Conservation (phyloP, 1,140 invertebrate species). For the Neodiprion virginianus region DNA sequence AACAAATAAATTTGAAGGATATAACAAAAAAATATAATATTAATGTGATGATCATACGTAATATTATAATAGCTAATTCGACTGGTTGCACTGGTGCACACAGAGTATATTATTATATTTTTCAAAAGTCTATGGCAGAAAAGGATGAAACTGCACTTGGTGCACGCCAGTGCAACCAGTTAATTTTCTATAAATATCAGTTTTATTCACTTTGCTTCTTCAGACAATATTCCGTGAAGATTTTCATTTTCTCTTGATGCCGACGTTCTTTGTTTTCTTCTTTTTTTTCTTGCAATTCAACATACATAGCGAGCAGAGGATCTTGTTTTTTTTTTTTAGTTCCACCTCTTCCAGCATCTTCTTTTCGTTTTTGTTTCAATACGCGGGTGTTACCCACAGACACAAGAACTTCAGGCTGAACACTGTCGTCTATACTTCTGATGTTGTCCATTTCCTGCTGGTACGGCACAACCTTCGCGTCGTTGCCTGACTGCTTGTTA, state of each 20-base stretch:
- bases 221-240: constrained; percentile 11
- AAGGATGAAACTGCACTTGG: no score
- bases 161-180: no score
- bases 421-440: constrained; percentile 27
- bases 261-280: constrained; percentile 15
- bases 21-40: no score
- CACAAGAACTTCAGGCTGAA: constrained; percentile 28
- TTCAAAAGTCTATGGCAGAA: no score
- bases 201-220: background rate
- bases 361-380: constrained; percentile 10
- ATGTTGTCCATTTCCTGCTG: constrained; percentile 27
- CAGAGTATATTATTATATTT: no score
- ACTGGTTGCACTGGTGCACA: no score
- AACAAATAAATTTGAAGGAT: no score
- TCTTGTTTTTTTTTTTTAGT: constrained; percentile 14
- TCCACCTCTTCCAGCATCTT: background rate
- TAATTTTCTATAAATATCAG: no score
- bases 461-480: constrained; percentile 17
- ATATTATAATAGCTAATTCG: no score
- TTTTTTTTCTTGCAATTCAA: constrained; percentile 13
- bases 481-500: constrained; percentile 25
- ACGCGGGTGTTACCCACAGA: background rate
- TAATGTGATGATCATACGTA: no score
- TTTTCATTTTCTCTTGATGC: constrained; percentile 10
- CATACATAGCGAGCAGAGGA: constrained; percentile 12